Evolutionary conservation across 64 coral and sea anemone genomes (phyloP).

Genomic region (Cladopsammia gracilis): DNA sequence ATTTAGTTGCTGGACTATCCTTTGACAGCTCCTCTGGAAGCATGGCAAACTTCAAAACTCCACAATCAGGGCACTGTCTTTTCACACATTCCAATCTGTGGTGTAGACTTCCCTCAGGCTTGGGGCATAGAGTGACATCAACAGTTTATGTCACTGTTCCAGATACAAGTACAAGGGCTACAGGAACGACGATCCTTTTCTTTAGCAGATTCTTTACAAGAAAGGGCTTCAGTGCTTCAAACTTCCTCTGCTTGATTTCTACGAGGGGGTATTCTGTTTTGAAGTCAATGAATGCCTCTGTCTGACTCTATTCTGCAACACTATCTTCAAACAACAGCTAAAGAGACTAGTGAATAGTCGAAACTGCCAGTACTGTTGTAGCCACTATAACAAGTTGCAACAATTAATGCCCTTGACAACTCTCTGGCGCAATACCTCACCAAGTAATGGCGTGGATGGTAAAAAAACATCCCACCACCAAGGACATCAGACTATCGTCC

Average conservation of each 20-base stretch:
- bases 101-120: slow-evolving; percentile 3
- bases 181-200: slow-evolving; percentile 75
- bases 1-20: neutral
- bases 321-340: too few species aligned
- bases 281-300: slow-evolving; percentile 63
- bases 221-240: slow-evolving; percentile 72
- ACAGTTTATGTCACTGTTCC: neutral
- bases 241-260: slow-evolving; percentile 61
- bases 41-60: slow-evolving; percentile 6
- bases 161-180: too few species aligned
- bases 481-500: too few species aligned
- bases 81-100: slow-evolving; percentile 61
- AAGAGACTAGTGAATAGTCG: too few species aligned
- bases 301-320: slow-evolving; percentile 1
- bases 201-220: slow-evolving; percentile 37
- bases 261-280: slow-evolving; percentile 12
- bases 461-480: too few species aligned
- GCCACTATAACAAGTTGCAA: too few species aligned
- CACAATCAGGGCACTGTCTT: slow-evolving; percentile 56
- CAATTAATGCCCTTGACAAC: too few species aligned
- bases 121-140: slow-evolving; percentile 29
- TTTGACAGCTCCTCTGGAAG: slow-evolving; percentile 57
- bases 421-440: too few species aligned
- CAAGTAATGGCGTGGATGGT: too few species aligned
- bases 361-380: too few species aligned